phyloP scores from a whole-genome alignment of 1,140 invertebrate species.

The Sinonovacula constricta region DNA sequence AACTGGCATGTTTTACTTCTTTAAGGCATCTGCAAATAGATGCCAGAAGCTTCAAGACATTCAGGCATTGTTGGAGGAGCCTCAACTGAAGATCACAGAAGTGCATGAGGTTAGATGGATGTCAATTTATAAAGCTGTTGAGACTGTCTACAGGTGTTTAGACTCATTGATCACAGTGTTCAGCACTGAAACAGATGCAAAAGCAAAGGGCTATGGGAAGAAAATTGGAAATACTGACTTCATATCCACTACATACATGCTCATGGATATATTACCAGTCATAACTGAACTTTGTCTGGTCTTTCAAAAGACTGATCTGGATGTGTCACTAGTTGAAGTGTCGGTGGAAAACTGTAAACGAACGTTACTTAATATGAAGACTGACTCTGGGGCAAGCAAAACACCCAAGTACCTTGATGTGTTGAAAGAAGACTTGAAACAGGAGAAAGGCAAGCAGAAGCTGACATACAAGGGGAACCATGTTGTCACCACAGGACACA shows the following conservation, averaged over 20 bases:
- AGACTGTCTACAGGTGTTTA: constrained; percentile 25
- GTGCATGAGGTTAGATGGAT: constrained; percentile 40
- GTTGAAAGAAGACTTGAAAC: too few species aligned
- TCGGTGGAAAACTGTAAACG: not conserved
- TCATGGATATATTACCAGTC: constrained; percentile 35
- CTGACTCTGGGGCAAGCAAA: not conserved
- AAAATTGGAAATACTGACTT: constrained; percentile 27
- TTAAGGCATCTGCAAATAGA: constrained; percentile 25
- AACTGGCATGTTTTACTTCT: constrained; percentile 35
- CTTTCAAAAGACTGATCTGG: constrained; percentile 27
- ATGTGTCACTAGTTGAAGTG: constrained; percentile 15
- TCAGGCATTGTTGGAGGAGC: not conserved
- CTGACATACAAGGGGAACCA: too few species aligned
- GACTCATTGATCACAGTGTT: constrained; percentile 36
- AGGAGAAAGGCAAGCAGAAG: too few species aligned
- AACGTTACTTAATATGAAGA: not conserved
- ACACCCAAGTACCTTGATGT: too few species aligned
- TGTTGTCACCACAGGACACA: too few species aligned
- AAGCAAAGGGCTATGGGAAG: constrained; percentile 33
- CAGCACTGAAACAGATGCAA: constrained; percentile 21
- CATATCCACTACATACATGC: constrained; percentile 26
- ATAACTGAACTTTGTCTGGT: constrained; percentile 29
- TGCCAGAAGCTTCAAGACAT: not conserved
- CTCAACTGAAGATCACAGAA: constrained; percentile 14
- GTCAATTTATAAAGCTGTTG: constrained; percentile 28